phyloP scores from a whole-genome alignment of 2,113 vertebrate genomes.

The Budorcas taxicolor region DNA sequence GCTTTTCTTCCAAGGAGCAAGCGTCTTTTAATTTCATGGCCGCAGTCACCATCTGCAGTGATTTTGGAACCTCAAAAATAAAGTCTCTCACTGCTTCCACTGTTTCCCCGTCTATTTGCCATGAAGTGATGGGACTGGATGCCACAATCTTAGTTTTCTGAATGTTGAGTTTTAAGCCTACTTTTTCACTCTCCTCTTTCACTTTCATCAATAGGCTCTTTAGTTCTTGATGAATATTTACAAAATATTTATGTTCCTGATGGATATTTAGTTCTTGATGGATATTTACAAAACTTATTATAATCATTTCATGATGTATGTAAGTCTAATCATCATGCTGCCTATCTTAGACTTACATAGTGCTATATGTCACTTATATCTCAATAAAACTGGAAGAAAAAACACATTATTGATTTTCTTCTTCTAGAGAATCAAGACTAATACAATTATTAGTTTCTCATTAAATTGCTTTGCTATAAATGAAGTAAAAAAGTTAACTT shows the following conservation, averaged over 20 bases:
- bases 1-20: not conserved
- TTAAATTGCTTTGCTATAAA: slow-evolving; percentile 1
- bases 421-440: not conserved
- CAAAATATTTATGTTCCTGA: not conserved
- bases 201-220: not conserved
- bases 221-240: not conserved
- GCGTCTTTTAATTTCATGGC: not conserved
- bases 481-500: not conserved
- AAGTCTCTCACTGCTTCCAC: not conserved
- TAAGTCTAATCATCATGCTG: not conserved
- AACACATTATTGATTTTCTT: not conserved
- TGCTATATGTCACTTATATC: not conserved
- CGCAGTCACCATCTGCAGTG: not conserved
- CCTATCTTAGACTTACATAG: not conserved
- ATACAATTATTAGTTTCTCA: slow-evolving; percentile 6
- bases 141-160: not conserved
- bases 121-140: not conserved
- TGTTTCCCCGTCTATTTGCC: not conserved
- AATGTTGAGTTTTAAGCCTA: not conserved
- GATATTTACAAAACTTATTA: not conserved
- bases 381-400: not conserved
- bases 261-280: not conserved
- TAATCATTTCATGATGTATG: not conserved
- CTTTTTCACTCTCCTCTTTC: not conserved
- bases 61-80: not conserved